These are phyloP conservation scores for Microtus obscurus DNA, from an alignment of 2,797 vertebrate species.

Conservation along the genomic window DNA sequence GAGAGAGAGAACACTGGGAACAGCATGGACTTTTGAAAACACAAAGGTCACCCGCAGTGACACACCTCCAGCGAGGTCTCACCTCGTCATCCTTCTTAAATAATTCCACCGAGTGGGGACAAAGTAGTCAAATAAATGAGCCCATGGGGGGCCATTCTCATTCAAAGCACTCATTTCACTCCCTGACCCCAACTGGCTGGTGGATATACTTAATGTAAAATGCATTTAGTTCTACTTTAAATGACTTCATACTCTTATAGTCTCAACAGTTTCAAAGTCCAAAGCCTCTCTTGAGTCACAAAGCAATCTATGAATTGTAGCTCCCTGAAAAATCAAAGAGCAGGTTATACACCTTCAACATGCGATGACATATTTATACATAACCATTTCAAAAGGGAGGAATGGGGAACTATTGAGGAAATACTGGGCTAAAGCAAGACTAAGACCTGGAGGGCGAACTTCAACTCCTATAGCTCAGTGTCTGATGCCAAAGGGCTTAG, in stretches of 20 bases:
- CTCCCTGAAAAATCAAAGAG: not conserved
- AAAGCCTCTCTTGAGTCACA: not conserved
- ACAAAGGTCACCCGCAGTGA: not conserved
- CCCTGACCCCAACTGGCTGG: not conserved
- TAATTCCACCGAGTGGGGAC: not conserved
- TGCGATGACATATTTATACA: too few species aligned
- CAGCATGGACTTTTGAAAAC: not conserved
- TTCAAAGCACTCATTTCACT: not conserved
- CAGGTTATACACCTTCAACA: not conserved
- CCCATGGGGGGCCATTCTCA: not conserved
- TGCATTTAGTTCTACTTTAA: not conserved
- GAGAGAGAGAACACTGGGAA: not conserved
- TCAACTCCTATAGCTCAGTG: not conserved
- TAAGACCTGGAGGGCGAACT: not conserved
- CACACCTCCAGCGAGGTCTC: not conserved
- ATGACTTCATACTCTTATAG: not conserved
- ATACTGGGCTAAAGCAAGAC: not conserved
- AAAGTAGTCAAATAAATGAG: not conserved
- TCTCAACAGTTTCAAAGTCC: not conserved
- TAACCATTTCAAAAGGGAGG: not conserved
- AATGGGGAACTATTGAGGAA: not conserved
- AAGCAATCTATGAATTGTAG: not conserved
- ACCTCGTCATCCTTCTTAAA: not conserved
- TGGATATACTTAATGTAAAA: not conserved
- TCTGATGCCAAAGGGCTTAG: too few species aligned